These are phyloP conservation scores for Xestoiulus laeticollis DNA, from an alignment of 2,888 invertebrate species.

Conservation along the genomic window DNA sequence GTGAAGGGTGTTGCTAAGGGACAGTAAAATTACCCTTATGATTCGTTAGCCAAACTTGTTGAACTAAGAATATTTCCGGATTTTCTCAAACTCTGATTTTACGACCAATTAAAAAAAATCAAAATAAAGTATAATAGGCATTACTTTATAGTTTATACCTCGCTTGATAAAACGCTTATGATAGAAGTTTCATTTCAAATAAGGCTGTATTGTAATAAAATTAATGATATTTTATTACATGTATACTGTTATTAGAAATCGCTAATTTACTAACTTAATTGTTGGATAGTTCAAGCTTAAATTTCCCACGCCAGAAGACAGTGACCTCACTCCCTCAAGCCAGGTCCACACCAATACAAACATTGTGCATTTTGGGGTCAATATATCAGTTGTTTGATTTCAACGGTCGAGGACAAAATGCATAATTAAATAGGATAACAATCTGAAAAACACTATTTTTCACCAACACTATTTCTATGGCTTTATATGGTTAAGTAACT, in stretches of 20 bases:
- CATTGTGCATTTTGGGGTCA: background rate
- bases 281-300: background rate
- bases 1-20: too few species aligned
- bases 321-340: slow-evolving; percentile 26
- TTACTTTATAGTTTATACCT: too few species aligned
- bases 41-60: too few species aligned
- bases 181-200: too few species aligned
- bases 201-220: background rate
- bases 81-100: too few species aligned
- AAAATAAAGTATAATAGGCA: too few species aligned
- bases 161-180: background rate
- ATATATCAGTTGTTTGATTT: background rate
- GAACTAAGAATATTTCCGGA: too few species aligned
- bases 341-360: slow-evolving; percentile 1
- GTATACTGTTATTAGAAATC: background rate
- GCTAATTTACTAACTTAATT: background rate
- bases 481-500: background rate
- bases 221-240: background rate
- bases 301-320: background rate
- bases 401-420: background rate
- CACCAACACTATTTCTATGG: background rate
- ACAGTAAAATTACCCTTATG: too few species aligned
- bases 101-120: too few species aligned
- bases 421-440: background rate
- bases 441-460: background rate